Evolutionary conservation across 2,113 vertebrate genomes (phyloP), one percentile per base, ranked within the genome.

Genomic region (Todiramphus saurophagus): DNA sequence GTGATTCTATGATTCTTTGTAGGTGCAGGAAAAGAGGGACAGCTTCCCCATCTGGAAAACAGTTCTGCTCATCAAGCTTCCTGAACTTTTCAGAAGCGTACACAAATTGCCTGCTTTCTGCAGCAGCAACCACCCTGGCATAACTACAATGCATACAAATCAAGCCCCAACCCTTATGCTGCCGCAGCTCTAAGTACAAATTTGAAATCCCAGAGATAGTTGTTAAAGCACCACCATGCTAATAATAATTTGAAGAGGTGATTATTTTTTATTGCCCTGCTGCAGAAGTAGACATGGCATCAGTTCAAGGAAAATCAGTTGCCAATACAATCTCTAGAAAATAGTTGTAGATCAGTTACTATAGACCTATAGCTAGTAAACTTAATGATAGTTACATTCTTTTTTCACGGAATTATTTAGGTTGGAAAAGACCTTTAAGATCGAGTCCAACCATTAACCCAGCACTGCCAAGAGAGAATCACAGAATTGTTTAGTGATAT

Each of bases 181-280:
- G 24, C 18, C 7, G 2, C 64, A 68, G 69, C 39, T 51, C 28
- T 75, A 2, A 3, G 5, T 9, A 51, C 33, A 39, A 30, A 19
- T 50, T 3, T 10, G 5, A 72, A n/a, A 25, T 35, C 77, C 37
- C 25, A 48, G 30, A 63, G 43, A 59, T 16, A 21, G 10, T 58
- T 73, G 53, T 56, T 19, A 31, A 82, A 87, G 70, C 39, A 43
- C 37, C 46, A 13, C 17, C 50, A 62, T 20, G 30, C 10, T 33
- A 56, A 28, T 0, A 17, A 5, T 0, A 4, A 4, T 18, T 43
- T 4, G 3, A 69, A 68, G 8, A 72, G 20, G 14, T 9, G 7
- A 28, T 53, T 51, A 10, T 51, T 67, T 69, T 44, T 64, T 56
- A 79, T 77, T 48, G 63, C 48, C 23, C 2, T 0, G 2, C 27